Conservation (phyloP, 2,113 vertebrate genomes). For the Rattus rattus region DNA sequence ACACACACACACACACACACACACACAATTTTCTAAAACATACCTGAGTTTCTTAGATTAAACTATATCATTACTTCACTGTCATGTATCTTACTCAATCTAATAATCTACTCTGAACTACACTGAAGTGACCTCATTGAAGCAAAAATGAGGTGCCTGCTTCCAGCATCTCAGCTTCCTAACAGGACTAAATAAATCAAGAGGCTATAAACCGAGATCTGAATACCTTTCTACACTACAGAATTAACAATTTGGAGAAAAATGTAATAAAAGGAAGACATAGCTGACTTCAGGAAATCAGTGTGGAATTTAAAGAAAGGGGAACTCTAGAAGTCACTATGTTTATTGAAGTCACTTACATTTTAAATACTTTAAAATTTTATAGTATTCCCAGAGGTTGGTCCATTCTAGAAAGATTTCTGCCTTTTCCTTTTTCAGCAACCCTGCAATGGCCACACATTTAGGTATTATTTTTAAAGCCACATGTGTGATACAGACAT, state of each 20-base stretch:
- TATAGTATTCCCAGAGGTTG: neutral
- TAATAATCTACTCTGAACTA: neutral
- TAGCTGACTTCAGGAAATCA: slow-evolving; percentile 26
- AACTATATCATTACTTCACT: slow-evolving; percentile 2
- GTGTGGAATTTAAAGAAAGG: slow-evolving; percentile 4
- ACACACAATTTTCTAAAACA: neutral
- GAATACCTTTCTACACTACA: neutral
- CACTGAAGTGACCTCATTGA: slow-evolving; percentile 23
- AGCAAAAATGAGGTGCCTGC: slow-evolving; percentile 8
- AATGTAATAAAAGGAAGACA: neutral
- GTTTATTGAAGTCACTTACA: neutral
- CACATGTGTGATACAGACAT: neutral
- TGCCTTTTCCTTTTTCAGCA: slow-evolving; percentile 32
- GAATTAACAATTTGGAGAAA: slow-evolving; percentile 44
- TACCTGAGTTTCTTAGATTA: neutral
- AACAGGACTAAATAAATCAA: neutral
- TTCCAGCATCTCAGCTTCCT: neutral
- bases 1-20: neutral
- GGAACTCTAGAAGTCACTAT: neutral
- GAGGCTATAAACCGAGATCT: neutral
- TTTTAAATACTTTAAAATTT: neutral
- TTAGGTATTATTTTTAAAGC: slow-evolving; percentile 26
- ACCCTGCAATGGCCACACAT: neutral
- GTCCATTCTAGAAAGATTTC: slow-evolving; percentile 32
- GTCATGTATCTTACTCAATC: neutral